Conservation (phyloP, 2,797 vertebrate species). For the Babyrousa celebensis region DNA sequence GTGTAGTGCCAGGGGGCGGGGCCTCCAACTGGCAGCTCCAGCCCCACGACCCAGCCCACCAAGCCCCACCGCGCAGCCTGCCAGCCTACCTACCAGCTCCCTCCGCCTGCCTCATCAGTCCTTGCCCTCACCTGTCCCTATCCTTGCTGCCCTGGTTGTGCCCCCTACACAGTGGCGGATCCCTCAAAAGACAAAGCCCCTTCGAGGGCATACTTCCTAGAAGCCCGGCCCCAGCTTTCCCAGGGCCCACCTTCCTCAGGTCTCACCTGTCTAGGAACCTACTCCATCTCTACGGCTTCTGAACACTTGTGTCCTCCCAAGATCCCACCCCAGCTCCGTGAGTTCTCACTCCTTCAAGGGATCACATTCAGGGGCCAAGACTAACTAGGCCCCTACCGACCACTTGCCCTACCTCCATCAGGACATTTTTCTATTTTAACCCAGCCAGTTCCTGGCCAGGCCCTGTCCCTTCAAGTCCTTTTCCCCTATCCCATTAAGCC, state of each 20-base stretch:
- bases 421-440: conserved; percentile 11
- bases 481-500: not conserved
- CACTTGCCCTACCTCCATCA: not conserved
- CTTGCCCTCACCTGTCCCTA: not conserved
- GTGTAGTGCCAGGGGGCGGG: not conserved
- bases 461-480: not conserved
- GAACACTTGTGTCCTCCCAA: not conserved
- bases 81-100: not conserved
- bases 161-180: not conserved
- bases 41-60: not conserved
- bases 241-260: no score
- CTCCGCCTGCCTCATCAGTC: not conserved
- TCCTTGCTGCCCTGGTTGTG: not conserved
- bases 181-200: not conserved
- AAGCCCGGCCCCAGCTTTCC: not conserved
- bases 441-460: not conserved
- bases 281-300: not conserved
- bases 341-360: not conserved
- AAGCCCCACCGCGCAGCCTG: not conserved
- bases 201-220: not conserved
- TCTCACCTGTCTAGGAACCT: not conserved
- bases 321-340: not conserved
- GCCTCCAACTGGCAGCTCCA: conserved; percentile 48
- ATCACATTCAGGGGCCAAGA: not conserved
- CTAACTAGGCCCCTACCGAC: not conserved